These are phyloP conservation scores for Drosophila grimshawi DNA, from an alignment of 1,140 invertebrate genomes.

Conservation along the genomic window DNA sequence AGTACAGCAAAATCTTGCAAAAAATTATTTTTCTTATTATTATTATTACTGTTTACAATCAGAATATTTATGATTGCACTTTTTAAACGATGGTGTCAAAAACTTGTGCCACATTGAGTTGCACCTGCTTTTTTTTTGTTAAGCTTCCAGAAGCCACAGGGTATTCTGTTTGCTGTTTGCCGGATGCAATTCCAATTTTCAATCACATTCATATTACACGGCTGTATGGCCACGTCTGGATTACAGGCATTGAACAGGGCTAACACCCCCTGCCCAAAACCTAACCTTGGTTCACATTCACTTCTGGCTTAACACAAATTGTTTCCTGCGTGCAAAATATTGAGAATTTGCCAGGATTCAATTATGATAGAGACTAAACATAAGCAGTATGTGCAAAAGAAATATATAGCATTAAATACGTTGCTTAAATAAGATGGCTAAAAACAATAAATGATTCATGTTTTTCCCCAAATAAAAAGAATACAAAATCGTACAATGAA, in stretches of 20 bases:
- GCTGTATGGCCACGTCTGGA: conserved; percentile 55
- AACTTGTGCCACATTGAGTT: background rate
- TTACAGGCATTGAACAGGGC: conserved; percentile 42
- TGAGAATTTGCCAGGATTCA: conserved; percentile 35
- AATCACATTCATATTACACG: conserved; percentile 81
- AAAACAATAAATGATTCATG: conserved; percentile 17
- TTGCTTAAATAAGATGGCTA: background rate
- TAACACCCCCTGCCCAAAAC: background rate
- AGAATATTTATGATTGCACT: background rate
- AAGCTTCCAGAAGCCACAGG: background rate
- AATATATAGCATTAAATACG: background rate
- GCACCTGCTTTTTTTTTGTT: too few relatives aligned
- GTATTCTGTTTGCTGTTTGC: conserved; percentile 53
- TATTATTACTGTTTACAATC: background rate
- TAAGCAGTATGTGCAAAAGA: background rate
- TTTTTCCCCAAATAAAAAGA: conserved; percentile 4
- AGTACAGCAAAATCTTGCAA: background rate
- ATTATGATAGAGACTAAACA: conserved; percentile 4
- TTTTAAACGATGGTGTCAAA: background rate
- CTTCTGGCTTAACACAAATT: conserved; percentile 54
- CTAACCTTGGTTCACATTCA: background rate
- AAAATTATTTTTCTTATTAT: background rate
- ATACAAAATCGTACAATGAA: conserved; percentile 18
- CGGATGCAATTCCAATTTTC: conserved; percentile 81
- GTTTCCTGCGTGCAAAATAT: conserved; percentile 20